phyloP scores from a whole-genome alignment of 92 coral and sea anemone genomes.

The Phenganax subtilis region DNA sequence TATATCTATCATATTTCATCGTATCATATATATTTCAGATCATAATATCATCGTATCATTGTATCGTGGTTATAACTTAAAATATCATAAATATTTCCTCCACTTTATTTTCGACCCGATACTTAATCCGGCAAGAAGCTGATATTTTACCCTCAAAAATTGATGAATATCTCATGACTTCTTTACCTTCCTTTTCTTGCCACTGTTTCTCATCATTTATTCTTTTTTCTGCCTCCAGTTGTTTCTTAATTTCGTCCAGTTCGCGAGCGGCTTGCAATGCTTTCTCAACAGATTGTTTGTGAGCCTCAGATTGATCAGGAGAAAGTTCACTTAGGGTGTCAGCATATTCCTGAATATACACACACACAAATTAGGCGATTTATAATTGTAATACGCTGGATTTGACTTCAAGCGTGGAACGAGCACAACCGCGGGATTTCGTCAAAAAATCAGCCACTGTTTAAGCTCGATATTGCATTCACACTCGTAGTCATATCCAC shows the following conservation, averaged over 20 bases:
- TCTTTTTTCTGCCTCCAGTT: conserved; percentile 73
- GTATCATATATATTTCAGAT: no score
- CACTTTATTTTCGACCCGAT: no score
- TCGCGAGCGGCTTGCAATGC: conserved; percentile 96
- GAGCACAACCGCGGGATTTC: neutral
- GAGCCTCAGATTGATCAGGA: conserved; percentile 95
- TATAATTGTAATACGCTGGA: neutral
- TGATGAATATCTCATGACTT: neutral
- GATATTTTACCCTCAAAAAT: neutral
- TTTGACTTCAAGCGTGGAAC: neutral
- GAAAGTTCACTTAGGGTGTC: conserved; percentile 87
- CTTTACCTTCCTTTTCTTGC: conserved; percentile 80
- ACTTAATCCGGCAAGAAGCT: neutral
- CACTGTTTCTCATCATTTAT: conserved; percentile 68
- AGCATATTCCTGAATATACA: conserved; percentile 77
- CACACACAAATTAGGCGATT: neutral
- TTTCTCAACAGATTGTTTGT: conserved; percentile 89
- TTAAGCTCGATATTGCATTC: no score
- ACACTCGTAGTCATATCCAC: no score
- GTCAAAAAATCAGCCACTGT: no score
- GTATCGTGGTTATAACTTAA: no score
- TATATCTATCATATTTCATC: no score
- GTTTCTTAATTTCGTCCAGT: conserved; percentile 86
- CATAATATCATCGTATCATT: no score
- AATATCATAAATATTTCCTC: no score